These are phyloP conservation scores for Poecile atricapillus DNA, from an alignment of 2,113 vertebrate genomes.

Conservation along the genomic window DNA sequence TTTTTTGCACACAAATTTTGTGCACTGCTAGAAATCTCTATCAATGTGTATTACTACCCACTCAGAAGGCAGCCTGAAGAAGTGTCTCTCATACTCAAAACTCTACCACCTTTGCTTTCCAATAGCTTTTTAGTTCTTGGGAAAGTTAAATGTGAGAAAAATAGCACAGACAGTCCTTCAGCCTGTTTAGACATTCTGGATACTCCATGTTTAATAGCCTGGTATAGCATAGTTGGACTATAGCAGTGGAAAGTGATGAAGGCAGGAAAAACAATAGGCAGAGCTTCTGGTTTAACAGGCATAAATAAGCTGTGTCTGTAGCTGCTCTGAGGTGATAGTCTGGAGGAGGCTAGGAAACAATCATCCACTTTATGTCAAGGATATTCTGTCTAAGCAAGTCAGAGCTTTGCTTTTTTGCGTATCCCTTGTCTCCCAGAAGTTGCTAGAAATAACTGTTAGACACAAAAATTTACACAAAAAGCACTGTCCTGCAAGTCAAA, in stretches of 20 bases:
- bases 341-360: not conserved
- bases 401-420: not conserved
- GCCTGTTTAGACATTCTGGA: slow-evolving; percentile 44
- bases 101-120: slow-evolving; percentile 3
- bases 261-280: slow-evolving; percentile 41
- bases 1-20: not conserved
- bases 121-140: not conserved
- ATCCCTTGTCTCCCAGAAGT: not conserved
- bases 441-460: not conserved
- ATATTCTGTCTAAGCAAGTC: slow-evolving; percentile 14
- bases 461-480: not conserved
- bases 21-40: not conserved
- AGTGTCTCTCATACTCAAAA: not conserved
- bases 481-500: not conserved
- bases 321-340: not conserved
- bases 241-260: slow-evolving; percentile 7
- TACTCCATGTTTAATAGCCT: slow-evolving; percentile 5
- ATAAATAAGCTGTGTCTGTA: not conserved
- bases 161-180: slow-evolving; percentile 6
- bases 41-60: not conserved
- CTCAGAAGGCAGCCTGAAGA: not conserved
- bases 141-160: not conserved
- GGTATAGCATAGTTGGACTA: not conserved
- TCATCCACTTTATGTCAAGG: not conserved
- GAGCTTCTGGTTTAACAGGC: slow-evolving; percentile 52